phyloP scores from a whole-genome alignment of 1,140 invertebrate species.

The Stenopsyche tienmushanensis region DNA sequence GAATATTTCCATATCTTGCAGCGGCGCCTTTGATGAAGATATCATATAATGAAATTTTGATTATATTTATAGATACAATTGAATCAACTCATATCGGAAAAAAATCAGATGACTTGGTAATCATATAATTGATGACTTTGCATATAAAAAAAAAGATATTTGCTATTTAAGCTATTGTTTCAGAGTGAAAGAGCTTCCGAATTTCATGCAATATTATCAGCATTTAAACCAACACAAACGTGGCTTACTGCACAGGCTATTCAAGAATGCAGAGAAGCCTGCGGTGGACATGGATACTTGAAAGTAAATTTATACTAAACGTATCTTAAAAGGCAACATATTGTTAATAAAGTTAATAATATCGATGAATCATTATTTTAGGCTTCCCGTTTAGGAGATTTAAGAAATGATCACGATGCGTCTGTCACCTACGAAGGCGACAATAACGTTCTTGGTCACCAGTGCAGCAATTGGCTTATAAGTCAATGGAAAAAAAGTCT shows the following conservation, averaged over 20 bases:
- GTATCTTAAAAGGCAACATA: not conserved
- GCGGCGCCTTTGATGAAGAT: slow-evolving; percentile 47
- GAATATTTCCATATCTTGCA: slow-evolving; percentile 78
- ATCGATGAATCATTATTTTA: slow-evolving; percentile 2
- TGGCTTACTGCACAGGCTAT: slow-evolving; percentile 80
- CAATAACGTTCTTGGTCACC: slow-evolving; percentile 84
- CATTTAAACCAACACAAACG: slow-evolving; percentile 71
- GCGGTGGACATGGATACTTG: slow-evolving; percentile 75
- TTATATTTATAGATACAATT: not conserved
- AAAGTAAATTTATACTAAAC: slow-evolving; percentile 43
- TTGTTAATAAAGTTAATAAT: not conserved
- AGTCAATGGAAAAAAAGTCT: slow-evolving; percentile 55
- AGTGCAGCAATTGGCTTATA: slow-evolving; percentile 78
- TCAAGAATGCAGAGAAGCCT: slow-evolving; percentile 79
- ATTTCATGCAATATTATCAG: slow-evolving; percentile 74
- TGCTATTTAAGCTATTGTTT: not conserved
- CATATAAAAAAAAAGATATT: not conserved
- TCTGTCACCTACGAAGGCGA: slow-evolving; percentile 89
- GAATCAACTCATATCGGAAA: not conserved
- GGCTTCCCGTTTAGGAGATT: slow-evolving; percentile 70
- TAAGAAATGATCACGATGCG: slow-evolving; percentile 81
- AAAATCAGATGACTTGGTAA: not conserved
- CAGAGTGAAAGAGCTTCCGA: slow-evolving; percentile 49
- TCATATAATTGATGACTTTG: not conserved
- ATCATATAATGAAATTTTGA: not conserved